These are phyloP conservation scores for Stomorhina lunata DNA, from an alignment of 2,888 invertebrate species.

Conservation along the genomic window DNA sequence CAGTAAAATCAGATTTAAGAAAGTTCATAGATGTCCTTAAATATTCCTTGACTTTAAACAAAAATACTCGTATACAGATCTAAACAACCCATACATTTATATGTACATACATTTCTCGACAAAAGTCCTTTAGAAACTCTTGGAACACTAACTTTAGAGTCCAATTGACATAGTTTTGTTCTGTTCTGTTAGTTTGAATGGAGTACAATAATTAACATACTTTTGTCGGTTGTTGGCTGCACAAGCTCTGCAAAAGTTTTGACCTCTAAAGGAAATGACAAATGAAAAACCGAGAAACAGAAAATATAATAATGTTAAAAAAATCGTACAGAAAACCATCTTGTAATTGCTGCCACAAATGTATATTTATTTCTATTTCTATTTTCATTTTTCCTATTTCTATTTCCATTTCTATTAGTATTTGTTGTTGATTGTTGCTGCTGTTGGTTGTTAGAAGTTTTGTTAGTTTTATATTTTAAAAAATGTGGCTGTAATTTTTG, in stretches of 20 bases:
- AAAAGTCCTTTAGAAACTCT: slow-evolving; percentile 18
- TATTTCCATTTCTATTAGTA: neutral
- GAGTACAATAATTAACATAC: slow-evolving; percentile 54
- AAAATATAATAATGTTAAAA: neutral
- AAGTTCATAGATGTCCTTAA: too few relatives aligned
- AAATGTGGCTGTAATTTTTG: neutral
- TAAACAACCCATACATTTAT: too few relatives aligned
- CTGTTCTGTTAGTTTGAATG: too few relatives aligned
- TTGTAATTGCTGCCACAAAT: slow-evolving; percentile 57
- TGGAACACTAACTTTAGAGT: slow-evolving; percentile 40
- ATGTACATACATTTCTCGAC: neutral
- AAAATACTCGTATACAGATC: too few relatives aligned
- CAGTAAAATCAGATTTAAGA: too few relatives aligned
- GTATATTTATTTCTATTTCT: slow-evolving; percentile 19
- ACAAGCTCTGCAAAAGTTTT: slow-evolving; percentile 35
- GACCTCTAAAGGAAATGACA: slow-evolving; percentile 45
- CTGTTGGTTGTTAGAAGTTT: neutral
- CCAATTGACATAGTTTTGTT: slow-evolving; percentile 59
- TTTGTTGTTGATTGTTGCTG: neutral
- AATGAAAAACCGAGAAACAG: neutral
- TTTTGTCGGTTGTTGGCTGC: slow-evolving; percentile 19
- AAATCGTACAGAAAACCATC: neutral
- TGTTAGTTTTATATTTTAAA: neutral
- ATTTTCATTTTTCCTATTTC: neutral
- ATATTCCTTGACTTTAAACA: too few relatives aligned